Evolutionary conservation across 1,140 invertebrate species (phyloP).

Genomic region (Armadillidium nasatum): DNA sequence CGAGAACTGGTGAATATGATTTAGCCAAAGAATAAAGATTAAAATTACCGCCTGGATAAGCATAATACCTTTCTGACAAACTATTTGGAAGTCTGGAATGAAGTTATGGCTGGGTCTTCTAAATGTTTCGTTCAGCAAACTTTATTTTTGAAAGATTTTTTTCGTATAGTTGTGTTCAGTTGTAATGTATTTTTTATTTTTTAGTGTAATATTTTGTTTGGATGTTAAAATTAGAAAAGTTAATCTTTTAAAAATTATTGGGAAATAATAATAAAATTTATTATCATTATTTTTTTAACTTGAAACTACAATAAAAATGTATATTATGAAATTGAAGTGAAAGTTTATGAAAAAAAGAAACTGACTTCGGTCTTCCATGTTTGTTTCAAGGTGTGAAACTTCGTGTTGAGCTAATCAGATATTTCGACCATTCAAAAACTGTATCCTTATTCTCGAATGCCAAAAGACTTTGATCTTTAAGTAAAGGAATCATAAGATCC

Average conservation of each 20-base stretch:
- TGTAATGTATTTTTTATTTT: neutral
- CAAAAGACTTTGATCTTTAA: too few species aligned
- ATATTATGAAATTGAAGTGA: neutral
- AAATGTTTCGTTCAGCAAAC: neutral
- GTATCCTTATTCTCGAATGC: too few species aligned
- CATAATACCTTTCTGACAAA: slow-evolving; percentile 11
- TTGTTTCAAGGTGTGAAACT: slow-evolving; percentile 3
- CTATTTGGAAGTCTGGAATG: slow-evolving; percentile 7
- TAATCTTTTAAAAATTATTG: neutral
- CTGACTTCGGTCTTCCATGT: neutral
- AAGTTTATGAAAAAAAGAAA: neutral
- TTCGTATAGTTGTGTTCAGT: neutral
- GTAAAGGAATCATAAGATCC: too few species aligned
- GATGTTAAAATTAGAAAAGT: neutral
- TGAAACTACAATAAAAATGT: too few species aligned
- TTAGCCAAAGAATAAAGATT: neutral
- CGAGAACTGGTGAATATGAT: neutral
- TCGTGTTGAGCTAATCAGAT: slow-evolving; percentile 9
- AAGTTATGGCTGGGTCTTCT: neutral
- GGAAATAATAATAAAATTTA: neutral
- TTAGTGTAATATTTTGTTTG: neutral
- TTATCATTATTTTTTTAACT: too few species aligned
- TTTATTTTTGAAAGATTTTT: neutral
- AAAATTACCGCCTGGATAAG: slow-evolving; percentile 5
- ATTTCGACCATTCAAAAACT: neutral